Percentiles rank a stretch among this genome's conserved stretches.
Evolutionary conservation across 2,888 invertebrate species (phyloP).

Genomic region (Papilio elwesi): DNA sequence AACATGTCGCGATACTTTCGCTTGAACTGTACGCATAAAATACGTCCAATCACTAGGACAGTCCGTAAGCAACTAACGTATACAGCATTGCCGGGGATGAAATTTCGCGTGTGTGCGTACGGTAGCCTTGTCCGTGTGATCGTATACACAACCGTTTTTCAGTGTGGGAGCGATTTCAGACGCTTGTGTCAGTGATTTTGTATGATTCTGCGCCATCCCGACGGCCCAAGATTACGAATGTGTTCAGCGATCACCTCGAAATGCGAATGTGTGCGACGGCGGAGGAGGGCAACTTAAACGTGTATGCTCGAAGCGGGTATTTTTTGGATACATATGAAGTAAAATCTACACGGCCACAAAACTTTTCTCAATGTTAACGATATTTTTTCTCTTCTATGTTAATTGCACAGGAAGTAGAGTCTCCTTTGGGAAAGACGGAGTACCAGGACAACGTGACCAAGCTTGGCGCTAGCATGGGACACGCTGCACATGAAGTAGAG

Average conservation of each 20-base stretch:
- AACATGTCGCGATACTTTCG: slow-evolving; percentile 35
- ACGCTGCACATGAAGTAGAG: too few relatives aligned
- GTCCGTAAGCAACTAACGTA: slow-evolving; percentile 59
- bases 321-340: slow-evolving; percentile 51
- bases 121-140: slow-evolving; percentile 50
- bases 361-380: not conserved
- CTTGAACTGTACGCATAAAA: not conserved
- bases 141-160: slow-evolving; percentile 45
- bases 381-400: too few relatives aligned
- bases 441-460: too few relatives aligned
- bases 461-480: too few relatives aligned
- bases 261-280: slow-evolving; percentile 57
- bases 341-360: not conserved
- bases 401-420: too few relatives aligned
- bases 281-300: slow-evolving; percentile 58
- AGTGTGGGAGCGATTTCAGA: slow-evolving; percentile 63
- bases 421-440: too few relatives aligned
- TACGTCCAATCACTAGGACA: slow-evolving; percentile 4
- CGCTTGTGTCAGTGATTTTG: slow-evolving; percentile 62
- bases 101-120: slow-evolving; percentile 59
- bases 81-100: slow-evolving; percentile 67
- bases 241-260: slow-evolving; percentile 65
- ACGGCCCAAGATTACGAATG: slow-evolving; percentile 52
- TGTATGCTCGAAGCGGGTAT: slow-evolving; percentile 58
- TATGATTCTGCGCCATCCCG: slow-evolving; percentile 52